Percentiles rank a stretch among this genome's conserved stretches.
These are phyloP conservation scores for Macrosteles quadrilineatus DNA, from an alignment of 1,140 invertebrate species.

Conservation along the genomic window DNA sequence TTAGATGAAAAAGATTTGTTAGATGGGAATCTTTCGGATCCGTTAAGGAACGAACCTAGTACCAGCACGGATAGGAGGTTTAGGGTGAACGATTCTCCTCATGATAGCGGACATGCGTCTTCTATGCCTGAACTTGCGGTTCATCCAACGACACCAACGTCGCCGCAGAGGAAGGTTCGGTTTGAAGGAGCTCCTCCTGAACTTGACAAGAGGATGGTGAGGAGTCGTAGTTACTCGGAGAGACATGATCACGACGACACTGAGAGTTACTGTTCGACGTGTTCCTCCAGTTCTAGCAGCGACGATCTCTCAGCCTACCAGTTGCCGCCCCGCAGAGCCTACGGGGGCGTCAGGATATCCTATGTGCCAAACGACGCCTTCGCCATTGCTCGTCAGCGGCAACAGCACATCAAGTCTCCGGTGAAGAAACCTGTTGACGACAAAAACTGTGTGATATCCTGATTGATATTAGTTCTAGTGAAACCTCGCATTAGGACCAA, in stretches of 20 bases:
- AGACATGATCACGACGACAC: conserved; percentile 59
- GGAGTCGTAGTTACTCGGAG: conserved; percentile 34
- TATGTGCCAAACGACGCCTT: conserved; percentile 88
- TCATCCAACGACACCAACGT: conserved; percentile 38
- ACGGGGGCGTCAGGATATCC: conserved; percentile 82
- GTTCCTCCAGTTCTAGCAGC: conserved; percentile 79
- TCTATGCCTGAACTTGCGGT: conserved; percentile 65
- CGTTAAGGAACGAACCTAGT: conserved; percentile 58
- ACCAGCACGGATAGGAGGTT: conserved; percentile 52
- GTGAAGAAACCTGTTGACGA: conserved; percentile 54
- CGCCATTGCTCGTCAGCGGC: conserved; percentile 51
- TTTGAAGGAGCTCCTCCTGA: conserved; percentile 36
- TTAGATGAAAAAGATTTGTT: neutral
- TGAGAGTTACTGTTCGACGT: conserved; percentile 81
- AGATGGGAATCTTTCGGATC: conserved; percentile 44
- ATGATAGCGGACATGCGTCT: conserved; percentile 54
- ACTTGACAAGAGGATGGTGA: conserved; percentile 15
- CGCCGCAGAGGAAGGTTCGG: conserved; percentile 32
- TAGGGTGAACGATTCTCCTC: conserved; percentile 44
- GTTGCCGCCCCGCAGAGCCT: conserved; percentile 74
- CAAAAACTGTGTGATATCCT: conserved; percentile 71
- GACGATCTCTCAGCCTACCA: conserved; percentile 82
- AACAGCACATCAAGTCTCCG: conserved; percentile 39
- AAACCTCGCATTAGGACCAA: too few relatives aligned
- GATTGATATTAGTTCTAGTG: conserved; percentile 48